Conservation (phyloP, 2,113 vertebrate species). For the Meleagris gallopavo region DNA sequence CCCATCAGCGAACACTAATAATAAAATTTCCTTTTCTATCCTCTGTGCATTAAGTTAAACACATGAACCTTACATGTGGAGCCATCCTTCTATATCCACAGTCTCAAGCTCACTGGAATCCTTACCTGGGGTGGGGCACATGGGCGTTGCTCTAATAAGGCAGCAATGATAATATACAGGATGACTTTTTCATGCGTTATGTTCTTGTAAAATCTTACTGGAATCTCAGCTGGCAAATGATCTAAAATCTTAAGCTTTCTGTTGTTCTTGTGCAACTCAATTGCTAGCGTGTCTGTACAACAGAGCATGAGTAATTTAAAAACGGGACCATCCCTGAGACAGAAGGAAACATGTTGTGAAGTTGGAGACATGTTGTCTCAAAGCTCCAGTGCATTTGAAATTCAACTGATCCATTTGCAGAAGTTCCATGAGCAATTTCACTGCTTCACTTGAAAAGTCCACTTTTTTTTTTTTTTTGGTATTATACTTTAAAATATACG, state of each 20-base stretch:
- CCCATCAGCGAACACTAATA: background rate
- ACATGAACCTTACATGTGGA: background rate
- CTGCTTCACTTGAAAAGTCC: background rate
- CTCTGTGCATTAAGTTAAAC: background rate
- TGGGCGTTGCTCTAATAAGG: background rate
- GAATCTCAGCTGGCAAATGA: constrained; percentile 50
- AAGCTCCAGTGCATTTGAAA: background rate
- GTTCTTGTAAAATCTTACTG: constrained; percentile 32
- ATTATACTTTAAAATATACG: background rate
- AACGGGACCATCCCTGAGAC: background rate
- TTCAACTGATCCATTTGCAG: background rate
- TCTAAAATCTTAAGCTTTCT: constrained; percentile 44
- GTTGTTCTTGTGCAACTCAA: constrained; percentile 62
- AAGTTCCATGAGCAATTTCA: background rate
- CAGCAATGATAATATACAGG: background rate
- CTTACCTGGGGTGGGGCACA: background rate
- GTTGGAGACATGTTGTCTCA: background rate
- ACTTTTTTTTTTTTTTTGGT: constrained; percentile 11
- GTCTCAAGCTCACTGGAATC: background rate
- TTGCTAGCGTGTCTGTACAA: constrained; percentile 49
- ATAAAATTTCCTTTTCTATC: background rate
- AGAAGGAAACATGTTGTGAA: constrained; percentile 6
- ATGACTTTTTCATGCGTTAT: constrained; percentile 16
- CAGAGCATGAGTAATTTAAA: constrained; percentile 57
- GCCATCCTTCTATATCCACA: background rate